These are phyloP conservation scores for Coregonus ussuriensis DNA, from an alignment of 2,797 vertebrate genomes.

Conservation along the genomic window DNA sequence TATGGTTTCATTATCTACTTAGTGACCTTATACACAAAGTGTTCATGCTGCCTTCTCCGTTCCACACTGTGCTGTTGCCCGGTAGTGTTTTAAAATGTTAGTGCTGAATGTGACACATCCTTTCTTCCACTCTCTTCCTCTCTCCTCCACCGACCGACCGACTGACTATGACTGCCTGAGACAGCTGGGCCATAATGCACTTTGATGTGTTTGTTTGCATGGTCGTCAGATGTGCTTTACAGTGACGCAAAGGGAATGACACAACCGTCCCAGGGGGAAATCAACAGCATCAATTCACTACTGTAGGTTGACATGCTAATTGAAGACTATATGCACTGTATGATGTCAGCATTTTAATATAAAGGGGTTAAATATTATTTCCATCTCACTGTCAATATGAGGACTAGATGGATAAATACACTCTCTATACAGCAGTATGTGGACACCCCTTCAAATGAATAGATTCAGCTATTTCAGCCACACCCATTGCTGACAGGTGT, in stretches of 20 bases:
- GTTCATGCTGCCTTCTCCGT: neutral
- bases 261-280: neutral
- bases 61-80: neutral
- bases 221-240: constrained; percentile 1
- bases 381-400: neutral
- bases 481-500: too few species aligned
- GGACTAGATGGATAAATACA: neutral
- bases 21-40: neutral
- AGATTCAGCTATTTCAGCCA: too few species aligned
- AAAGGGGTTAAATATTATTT: neutral
- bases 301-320: neutral
- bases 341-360: neutral
- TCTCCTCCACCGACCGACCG: neutral
- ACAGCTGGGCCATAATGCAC: neutral
- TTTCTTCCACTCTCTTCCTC: neutral
- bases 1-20: neutral
- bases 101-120: neutral
- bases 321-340: neutral
- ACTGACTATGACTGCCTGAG: neutral
- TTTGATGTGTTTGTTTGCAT: constrained; percentile 6
- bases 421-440: too few species aligned
- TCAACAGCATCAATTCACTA: neutral
- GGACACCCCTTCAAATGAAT: too few species aligned
- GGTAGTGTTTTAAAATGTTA: neutral
- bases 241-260: neutral